These are phyloP conservation scores for Cassiopea xamachana DNA, from an alignment of 30 jellyfish, hydroid and myxozoan species.

Conservation along the genomic window DNA sequence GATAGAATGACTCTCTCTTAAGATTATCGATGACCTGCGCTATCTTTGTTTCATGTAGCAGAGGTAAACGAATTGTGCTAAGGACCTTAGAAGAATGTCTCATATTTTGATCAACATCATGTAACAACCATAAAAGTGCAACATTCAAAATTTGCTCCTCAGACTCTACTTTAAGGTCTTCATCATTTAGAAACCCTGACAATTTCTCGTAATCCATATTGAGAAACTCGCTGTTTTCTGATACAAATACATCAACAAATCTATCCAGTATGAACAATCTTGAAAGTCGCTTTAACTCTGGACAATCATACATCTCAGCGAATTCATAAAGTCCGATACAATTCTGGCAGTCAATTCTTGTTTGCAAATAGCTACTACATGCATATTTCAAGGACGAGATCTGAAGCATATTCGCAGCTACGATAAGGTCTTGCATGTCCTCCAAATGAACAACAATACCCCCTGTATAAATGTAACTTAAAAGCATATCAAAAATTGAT, in stretches of 20 bases:
- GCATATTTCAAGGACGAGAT: constrained; percentile 55
- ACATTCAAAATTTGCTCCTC: constrained; percentile 50
- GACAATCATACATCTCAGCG: constrained; percentile 57
- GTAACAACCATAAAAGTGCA: constrained; percentile 52
- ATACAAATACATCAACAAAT: constrained; percentile 45
- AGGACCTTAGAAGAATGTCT: constrained; percentile 37
- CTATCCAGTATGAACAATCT: constrained; percentile 19
- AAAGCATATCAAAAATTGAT: constrained; percentile 44
- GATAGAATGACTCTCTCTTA: background rate
- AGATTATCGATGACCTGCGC: background rate
- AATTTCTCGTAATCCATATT: constrained; percentile 19
- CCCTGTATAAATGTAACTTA: constrained; percentile 68
- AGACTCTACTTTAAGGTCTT: constrained; percentile 62
- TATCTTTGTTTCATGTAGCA: constrained; percentile 21
- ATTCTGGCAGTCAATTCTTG: constrained; percentile 26
- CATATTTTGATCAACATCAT: constrained; percentile 2
- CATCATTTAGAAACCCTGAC: constrained; percentile 38
- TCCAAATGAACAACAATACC: constrained; percentile 56
- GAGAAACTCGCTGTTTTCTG: constrained; percentile 56
- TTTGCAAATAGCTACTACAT: constrained; percentile 44
- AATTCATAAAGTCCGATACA: constrained; percentile 61
- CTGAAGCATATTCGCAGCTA: constrained; percentile 74
- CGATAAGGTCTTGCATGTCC: constrained; percentile 48
- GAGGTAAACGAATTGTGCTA: constrained; percentile 47
- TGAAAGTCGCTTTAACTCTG: constrained; percentile 23